Evolutionary conservation across 2,888 invertebrate species (phyloP).

Genomic region (Stenurella melanura): DNA sequence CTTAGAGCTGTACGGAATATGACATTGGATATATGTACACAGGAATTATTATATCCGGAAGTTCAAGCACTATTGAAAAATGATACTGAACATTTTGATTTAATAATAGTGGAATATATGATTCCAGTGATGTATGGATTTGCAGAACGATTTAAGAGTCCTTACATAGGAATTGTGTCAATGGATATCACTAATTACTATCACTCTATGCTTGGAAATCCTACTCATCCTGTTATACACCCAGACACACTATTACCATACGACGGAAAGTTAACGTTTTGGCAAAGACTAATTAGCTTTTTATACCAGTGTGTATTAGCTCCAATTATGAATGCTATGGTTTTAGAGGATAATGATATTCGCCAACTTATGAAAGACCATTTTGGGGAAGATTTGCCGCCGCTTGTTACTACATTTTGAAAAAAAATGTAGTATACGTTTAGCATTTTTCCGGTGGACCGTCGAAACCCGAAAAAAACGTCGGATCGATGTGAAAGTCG

Average conservation of each 20-base stretch:
- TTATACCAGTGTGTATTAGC: constrained; percentile 7
- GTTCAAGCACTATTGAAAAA: constrained; percentile 49
- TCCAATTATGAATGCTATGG: neutral
- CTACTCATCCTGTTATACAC: neutral
- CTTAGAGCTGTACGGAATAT: constrained; percentile 14
- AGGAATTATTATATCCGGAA: constrained; percentile 40
- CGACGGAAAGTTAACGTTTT: constrained; percentile 53
- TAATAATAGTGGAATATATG: constrained; percentile 8
- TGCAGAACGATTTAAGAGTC: constrained; percentile 3
- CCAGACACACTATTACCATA: constrained; percentile 3
- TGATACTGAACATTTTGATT: constrained; percentile 25
- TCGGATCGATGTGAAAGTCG: too few species aligned
- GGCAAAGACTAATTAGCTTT: constrained; percentile 62
- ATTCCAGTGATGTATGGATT: neutral
- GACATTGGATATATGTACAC: constrained; percentile 40
- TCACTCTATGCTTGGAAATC: neutral
- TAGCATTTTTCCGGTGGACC: too few species aligned
- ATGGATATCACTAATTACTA: neutral
- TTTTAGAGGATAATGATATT: neutral
- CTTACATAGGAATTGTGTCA: neutral
- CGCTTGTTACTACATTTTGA: constrained; percentile 56
- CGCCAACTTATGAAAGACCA: constrained; percentile 48
- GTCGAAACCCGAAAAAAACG: too few species aligned
- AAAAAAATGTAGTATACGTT: too few species aligned
- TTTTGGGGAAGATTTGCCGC: constrained; percentile 60